phyloP scores from a whole-genome alignment of 1,140 invertebrate species.

The Ceratina australensis region DNA sequence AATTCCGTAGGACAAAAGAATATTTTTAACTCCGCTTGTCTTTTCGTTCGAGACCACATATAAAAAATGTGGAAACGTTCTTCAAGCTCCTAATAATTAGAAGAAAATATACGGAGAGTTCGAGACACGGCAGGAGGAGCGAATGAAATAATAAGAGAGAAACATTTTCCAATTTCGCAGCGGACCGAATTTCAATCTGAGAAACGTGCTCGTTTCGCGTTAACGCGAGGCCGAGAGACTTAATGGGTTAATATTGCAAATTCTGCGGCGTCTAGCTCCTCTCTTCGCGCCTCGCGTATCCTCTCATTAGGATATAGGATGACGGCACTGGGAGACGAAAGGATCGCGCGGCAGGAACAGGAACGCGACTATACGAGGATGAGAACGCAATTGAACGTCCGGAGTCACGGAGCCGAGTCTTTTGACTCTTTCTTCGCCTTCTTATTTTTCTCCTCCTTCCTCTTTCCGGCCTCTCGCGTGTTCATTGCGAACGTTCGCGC shows the following conservation, averaged over 20 bases:
- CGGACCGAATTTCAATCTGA: too few species aligned
- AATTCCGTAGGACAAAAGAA: not conserved
- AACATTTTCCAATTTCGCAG: too few species aligned
- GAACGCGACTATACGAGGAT: slow-evolving; percentile 42
- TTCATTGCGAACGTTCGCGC: slow-evolving; percentile 22
- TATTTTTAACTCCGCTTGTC: too few species aligned
- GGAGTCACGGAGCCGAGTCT: slow-evolving; percentile 36
- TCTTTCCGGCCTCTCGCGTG: slow-evolving; percentile 23
- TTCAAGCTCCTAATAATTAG: too few species aligned
- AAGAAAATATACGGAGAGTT: too few species aligned
- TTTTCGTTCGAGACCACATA: too few species aligned
- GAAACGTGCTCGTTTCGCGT: slow-evolving; percentile 41
- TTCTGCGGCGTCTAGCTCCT: slow-evolving; percentile 44
- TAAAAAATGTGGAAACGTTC: too few species aligned
- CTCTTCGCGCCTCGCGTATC: slow-evolving; percentile 12
- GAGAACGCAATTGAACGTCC: slow-evolving; percentile 57
- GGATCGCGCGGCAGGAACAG: slow-evolving; percentile 49
- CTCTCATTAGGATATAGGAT: slow-evolving; percentile 42
- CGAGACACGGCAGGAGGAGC: too few species aligned
- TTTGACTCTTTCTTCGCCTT: slow-evolving; percentile 18
- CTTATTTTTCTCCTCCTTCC: slow-evolving; percentile 30
- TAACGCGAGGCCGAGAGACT: slow-evolving; percentile 62
- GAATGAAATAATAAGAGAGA: too few species aligned
- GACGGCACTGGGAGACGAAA: slow-evolving; percentile 43
- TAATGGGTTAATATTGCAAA: slow-evolving; percentile 58